These are phyloP conservation scores for Cephalotes varians DNA, from an alignment of 2,888 invertebrate species.

Conservation along the genomic window DNA sequence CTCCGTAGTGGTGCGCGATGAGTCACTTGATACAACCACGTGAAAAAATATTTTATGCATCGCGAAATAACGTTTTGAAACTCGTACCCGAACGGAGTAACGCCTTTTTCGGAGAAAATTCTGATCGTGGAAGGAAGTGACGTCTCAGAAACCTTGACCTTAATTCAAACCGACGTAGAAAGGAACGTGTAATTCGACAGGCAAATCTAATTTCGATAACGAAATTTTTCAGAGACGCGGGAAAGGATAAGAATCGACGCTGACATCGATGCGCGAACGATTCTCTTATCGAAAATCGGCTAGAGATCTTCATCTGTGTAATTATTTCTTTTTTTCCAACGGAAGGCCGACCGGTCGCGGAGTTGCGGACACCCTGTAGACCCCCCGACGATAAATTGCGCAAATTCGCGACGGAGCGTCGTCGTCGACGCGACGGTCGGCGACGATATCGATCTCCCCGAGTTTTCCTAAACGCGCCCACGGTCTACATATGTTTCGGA, in stretches of 20 bases:
- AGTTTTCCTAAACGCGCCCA: conserved; percentile 74
- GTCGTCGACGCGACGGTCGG: conserved; percentile 64
- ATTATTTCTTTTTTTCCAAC: not conserved
- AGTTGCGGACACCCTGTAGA: conserved; percentile 16
- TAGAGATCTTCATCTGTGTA: not conserved
- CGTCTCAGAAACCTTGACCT: not conserved
- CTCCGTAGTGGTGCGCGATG: conserved; percentile 16
- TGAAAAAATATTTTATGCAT: conserved; percentile 16
- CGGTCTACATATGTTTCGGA: conserved; percentile 74
- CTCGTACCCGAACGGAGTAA: not conserved
- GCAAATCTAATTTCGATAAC: not conserved
- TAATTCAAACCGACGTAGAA: not conserved
- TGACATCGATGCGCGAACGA: not conserved
- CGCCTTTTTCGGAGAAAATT: not conserved
- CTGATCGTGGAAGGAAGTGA: not conserved
- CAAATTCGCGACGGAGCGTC: conserved; percentile 29
- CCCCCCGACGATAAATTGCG: conserved; percentile 23
- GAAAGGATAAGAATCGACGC: not conserved
- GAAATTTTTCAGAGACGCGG: not conserved
- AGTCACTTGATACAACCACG: conserved; percentile 25
- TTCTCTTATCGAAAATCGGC: not conserved
- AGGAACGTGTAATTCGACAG: not conserved
- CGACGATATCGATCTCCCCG: conserved; percentile 70
- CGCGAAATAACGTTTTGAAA: not conserved
- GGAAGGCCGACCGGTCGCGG: not conserved